Percentiles rank a stretch among this genome's conserved stretches.
phyloP scores from a whole-genome alignment of 2,113 vertebrate species.

The Globicephala melas region DNA sequence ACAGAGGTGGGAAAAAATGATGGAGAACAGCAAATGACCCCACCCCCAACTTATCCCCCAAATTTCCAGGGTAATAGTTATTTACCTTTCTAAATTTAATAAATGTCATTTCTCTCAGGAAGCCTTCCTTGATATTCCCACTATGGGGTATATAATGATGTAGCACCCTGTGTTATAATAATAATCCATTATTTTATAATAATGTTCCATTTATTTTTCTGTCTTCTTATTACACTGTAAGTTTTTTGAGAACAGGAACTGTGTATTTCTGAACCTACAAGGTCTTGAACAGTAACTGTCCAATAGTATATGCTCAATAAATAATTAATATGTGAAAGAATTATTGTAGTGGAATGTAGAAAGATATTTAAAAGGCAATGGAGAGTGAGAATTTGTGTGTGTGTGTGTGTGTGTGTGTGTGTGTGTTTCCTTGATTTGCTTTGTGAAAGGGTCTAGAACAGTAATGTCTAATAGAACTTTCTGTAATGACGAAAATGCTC shows the following conservation, averaged over 20 bases:
- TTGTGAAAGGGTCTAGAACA: neutral
- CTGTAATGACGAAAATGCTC: neutral
- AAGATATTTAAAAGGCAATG: neutral
- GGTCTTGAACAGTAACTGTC: neutral
- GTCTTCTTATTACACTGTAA: neutral
- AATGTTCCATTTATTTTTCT: neutral
- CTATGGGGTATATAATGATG: neutral
- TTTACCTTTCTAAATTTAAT: neutral
- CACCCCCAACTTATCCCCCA: neutral
- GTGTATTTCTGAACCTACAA: neutral
- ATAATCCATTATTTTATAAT: neutral
- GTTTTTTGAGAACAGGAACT: neutral
- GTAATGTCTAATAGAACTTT: neutral
- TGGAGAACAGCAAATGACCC: neutral
- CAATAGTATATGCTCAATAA: neutral
- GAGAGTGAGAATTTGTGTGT: neutral
- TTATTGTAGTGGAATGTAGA: neutral
- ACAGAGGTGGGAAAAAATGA: neutral
- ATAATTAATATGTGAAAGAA: constrained; percentile 1
- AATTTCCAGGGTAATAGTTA: neutral
- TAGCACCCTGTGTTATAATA: neutral
- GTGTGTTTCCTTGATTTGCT: neutral
- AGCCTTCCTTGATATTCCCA: neutral
- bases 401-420: neutral
- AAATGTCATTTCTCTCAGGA: neutral